Base-by-base conservation (phyloP, 2,888 invertebrate species). In the Volucella zonaria region DNA sequence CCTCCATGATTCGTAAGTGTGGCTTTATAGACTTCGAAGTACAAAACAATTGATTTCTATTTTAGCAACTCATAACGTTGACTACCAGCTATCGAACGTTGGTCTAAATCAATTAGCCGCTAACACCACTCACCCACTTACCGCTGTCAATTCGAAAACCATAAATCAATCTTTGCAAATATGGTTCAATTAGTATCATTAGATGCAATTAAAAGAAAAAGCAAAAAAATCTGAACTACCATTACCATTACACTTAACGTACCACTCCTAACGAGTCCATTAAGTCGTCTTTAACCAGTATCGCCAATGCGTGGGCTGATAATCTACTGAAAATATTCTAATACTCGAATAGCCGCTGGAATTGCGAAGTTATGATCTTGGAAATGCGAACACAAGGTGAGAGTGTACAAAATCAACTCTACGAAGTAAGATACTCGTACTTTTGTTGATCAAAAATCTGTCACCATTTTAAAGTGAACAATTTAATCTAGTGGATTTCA, bases 141-240 rank as follows among this genome's bases (percentile, higher is more conserved):
- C 47, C 31, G 23, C 2, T 6, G 11, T 6, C 31, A 31, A 31
- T 31, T 31, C 1, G n/a, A 31, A 62, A 62, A 4, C 52, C 67
- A 80, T 80, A 74, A 80, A 68, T 74, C 75, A 73, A 52, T 23
- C 40, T 75, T 47, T 59, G 52, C 47, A 56, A 67, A 67, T 75
- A 54, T 67, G 54, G 74, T 61, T 62, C 67, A 80, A 80, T 68
- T 80, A 54, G 31, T 68, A 47, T 68, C 67, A 75, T 74, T 75
- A 67, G 59, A 11, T 40, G 61, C 56, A 68, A 67, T 80, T 80
- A 75, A 52, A 74, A 68, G 56, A 62, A 54, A 31, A 31, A 31
- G 31, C 18, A 23, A 31, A 31, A 31, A 31, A 31, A 31, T 1
- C 31, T 31, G 3, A 31, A 31, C 31, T 31, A 31, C 31, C 31